Base-by-base conservation (phyloP, 2,797 vertebrate species). In the Arrhamphus sclerolepis region DNA sequence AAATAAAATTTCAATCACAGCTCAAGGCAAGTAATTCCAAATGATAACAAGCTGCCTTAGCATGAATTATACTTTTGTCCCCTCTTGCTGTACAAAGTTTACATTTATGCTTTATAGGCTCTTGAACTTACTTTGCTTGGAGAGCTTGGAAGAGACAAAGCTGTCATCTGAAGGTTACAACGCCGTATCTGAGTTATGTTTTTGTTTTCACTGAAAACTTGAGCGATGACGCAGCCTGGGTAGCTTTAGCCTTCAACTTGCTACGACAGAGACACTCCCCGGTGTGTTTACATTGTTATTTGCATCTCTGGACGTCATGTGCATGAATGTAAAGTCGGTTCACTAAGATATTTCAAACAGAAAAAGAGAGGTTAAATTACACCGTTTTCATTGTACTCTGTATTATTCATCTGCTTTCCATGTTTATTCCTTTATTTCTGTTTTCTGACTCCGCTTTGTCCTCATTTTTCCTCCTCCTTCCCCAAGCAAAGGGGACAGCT, bases 401-500 rank as follows among this genome's bases (percentile, higher is more conserved):
- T 64, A 26, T 75, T 28, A 43, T 50, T 19, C 54, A 47, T 34
- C 54, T 16, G 14, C 2, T 38, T 38, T 38, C 13, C 34, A 16
- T 16, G 13, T 38, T 38, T 38, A 38, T 38, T 14, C 34, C 34
- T 38, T 16, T 65, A 22, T 57, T 63, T 5, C 28, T 58, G 46
- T 58, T 29, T 46, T 43, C 43, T 59, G 56, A 46, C 55, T 67
- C 63, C 1, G 5, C 62, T 66, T 63, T 59, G 62, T 80, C 72
- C 64, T n/a, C n/a, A n/a, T 46, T 50, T 51, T 70, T 63, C 78
- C 49, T 48, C 62, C 70, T 43, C 26, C 79, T 80, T 81, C 77
- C 73, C 47, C 55, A 46, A 83, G 82, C 85, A 72, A 81, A 84
- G 68, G 63, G 83, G 83, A 88, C 86, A 85, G 85, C 88, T 90